These are phyloP conservation scores for Eristalis pertinax DNA, from an alignment of 2,888 invertebrate species.

Conservation along the genomic window DNA sequence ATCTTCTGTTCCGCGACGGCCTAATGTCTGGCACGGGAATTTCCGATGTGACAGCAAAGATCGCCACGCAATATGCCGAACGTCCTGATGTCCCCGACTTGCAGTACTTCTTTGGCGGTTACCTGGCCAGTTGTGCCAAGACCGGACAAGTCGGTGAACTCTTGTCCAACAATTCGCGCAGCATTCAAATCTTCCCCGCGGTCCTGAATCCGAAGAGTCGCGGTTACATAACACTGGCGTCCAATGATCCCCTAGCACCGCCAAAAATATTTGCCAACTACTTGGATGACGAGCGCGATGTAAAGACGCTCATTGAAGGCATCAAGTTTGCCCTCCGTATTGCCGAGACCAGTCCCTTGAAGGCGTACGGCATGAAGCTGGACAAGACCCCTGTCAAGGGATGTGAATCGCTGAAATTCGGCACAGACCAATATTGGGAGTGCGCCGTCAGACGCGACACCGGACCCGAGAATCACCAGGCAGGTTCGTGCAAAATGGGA, in stretches of 20 bases:
- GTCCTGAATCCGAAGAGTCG: constrained; percentile 93
- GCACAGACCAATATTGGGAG: constrained; percentile 88
- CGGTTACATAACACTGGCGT: constrained; percentile 88
- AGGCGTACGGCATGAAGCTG: constrained; percentile 88
- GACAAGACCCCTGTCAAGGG: constrained; percentile 88
- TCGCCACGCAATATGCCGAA: constrained; percentile 90
- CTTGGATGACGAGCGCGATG: constrained; percentile 84
- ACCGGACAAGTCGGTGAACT: constrained; percentile 93
- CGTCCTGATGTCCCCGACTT: constrained; percentile 90
- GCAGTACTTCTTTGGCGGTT: constrained; percentile 93
- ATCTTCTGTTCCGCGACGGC: constrained; percentile 92
- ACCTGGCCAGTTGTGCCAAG: constrained; percentile 91
- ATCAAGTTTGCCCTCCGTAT: constrained; percentile 89
- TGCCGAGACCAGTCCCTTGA: constrained; percentile 86
- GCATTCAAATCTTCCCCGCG: constrained; percentile 89
- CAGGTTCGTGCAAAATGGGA: constrained; percentile 92
- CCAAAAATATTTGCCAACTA: constrained; percentile 94
- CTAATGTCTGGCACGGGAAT: constrained; percentile 95
- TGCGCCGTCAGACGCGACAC: constrained; percentile 88
- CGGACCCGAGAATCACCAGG: constrained; percentile 92
- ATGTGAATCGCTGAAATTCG: constrained; percentile 89
- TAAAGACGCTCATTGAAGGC: constrained; percentile 90
- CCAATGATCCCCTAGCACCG: constrained; percentile 89
- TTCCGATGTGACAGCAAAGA: constrained; percentile 92
- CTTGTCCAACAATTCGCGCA: constrained; percentile 86